These are phyloP conservation scores for Polydrusus cervinus DNA, from an alignment of 2,888 invertebrate genomes.

Conservation along the genomic window DNA sequence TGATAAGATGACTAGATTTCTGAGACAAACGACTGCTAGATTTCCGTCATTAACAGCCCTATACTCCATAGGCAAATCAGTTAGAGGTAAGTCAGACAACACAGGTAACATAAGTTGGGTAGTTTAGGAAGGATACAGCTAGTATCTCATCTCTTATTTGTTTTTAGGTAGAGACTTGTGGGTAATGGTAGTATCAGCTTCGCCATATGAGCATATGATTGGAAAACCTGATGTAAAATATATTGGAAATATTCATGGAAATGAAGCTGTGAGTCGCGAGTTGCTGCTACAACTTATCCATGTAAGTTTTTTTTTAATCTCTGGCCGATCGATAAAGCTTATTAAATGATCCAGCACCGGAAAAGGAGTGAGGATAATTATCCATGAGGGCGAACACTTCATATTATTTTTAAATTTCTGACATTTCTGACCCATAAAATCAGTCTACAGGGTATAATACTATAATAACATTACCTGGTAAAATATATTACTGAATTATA, in stretches of 20 bases:
- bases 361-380: too few species aligned
- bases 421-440: too few species aligned
- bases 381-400: too few species aligned
- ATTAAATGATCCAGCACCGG: too few species aligned
- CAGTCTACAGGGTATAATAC: too few species aligned
- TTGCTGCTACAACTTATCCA: slow-evolving; percentile 93
- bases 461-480: too few species aligned
- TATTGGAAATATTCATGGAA: slow-evolving; percentile 97
- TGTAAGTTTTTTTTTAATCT: slow-evolving; percentile 71
- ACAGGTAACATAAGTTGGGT: too few species aligned
- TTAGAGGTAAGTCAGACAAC: slow-evolving; percentile 88
- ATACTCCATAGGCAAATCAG: slow-evolving; percentile 95
- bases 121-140: too few species aligned
- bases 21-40: slow-evolving; percentile 84
- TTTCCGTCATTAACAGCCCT: slow-evolving; percentile 92
- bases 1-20: slow-evolving; percentile 86
- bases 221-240: slow-evolving; percentile 99
- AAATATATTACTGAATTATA: too few species aligned
- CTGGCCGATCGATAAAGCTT: too few species aligned
- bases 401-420: too few species aligned
- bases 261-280: slow-evolving; percentile 96
- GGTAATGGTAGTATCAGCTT: slow-evolving; percentile 94
- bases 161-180: slow-evolving; percentile 88
- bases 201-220: slow-evolving; percentile 93
- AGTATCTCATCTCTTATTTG: not conserved